Conservation (phyloP, 2,888 invertebrate species). For the Mylabris sibirica region DNA sequence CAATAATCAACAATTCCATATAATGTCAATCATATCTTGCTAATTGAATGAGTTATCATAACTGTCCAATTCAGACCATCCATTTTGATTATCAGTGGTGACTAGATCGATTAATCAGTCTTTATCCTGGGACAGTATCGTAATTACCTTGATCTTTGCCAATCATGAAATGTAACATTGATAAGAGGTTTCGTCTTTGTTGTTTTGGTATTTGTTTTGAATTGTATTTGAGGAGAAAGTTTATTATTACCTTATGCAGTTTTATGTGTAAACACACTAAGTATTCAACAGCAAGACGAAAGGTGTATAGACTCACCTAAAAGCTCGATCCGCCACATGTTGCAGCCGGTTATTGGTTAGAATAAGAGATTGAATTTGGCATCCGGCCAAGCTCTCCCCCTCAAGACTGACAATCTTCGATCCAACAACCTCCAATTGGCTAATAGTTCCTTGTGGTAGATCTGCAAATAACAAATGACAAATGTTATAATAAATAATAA, state of each 20-base stretch:
- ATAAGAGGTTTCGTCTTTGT: slow-evolving; percentile 10
- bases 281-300: slow-evolving; percentile 33
- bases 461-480: slow-evolving; percentile 63
- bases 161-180: slow-evolving; percentile 17
- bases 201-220: background rate
- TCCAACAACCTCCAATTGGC: slow-evolving; percentile 84
- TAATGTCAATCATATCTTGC: background rate
- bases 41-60: slow-evolving; percentile 6
- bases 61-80: slow-evolving; percentile 14
- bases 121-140: slow-evolving; percentile 25
- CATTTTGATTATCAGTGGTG: slow-evolving; percentile 23
- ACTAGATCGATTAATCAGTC: slow-evolving; percentile 27
- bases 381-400: slow-evolving; percentile 79
- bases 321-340: slow-evolving; percentile 79
- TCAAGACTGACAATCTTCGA: slow-evolving; percentile 82
- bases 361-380: slow-evolving; percentile 80
- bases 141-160: slow-evolving; percentile 31
- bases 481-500: background rate
- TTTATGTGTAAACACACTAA: background rate
- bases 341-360: slow-evolving; percentile 84
- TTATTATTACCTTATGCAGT: too few species aligned
- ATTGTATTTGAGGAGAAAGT: background rate
- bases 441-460: slow-evolving; percentile 79
- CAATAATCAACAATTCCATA: background rate
- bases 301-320: slow-evolving; percentile 69